Evolutionary conservation across 2,888 invertebrate species (phyloP).

Genomic region (Agrotis segetum): DNA sequence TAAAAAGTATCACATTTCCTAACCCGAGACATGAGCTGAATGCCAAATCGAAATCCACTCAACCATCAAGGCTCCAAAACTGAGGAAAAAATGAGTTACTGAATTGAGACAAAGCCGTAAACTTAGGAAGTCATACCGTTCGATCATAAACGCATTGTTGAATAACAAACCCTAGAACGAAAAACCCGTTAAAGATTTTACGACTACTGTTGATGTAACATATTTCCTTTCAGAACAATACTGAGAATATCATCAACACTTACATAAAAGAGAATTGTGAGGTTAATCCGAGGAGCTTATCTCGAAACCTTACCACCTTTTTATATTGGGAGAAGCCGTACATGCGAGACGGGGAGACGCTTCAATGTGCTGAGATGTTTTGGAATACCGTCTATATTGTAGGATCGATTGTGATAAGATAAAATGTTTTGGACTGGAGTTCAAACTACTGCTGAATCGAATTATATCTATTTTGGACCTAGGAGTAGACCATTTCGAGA

Average conservation of each 20-base stretch:
- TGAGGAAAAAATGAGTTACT: too few species aligned
- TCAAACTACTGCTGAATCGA: neutral
- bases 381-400: neutral
- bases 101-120: too few species aligned
- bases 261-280: constrained; percentile 23
- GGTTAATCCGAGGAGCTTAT: constrained; percentile 45
- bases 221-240: constrained; percentile 5
- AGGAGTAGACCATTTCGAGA: neutral
- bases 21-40: neutral
- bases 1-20: neutral
- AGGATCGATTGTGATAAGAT: neutral
- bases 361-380: constrained; percentile 22
- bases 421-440: neutral
- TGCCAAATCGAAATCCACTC: neutral
- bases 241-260: constrained; percentile 22
- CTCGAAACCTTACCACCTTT: constrained; percentile 46
- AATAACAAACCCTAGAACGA: neutral
- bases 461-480: neutral
- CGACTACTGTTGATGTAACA: constrained; percentile 3
- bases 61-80: neutral
- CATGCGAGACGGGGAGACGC: constrained; percentile 27
- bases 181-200: constrained; percentile 25
- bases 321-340: constrained; percentile 48
- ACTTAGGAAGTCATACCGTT: neutral
- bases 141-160: neutral